These are phyloP conservation scores for Cryptophagus acutangulus DNA, from an alignment of 2,888 invertebrate species.

Conservation along the genomic window DNA sequence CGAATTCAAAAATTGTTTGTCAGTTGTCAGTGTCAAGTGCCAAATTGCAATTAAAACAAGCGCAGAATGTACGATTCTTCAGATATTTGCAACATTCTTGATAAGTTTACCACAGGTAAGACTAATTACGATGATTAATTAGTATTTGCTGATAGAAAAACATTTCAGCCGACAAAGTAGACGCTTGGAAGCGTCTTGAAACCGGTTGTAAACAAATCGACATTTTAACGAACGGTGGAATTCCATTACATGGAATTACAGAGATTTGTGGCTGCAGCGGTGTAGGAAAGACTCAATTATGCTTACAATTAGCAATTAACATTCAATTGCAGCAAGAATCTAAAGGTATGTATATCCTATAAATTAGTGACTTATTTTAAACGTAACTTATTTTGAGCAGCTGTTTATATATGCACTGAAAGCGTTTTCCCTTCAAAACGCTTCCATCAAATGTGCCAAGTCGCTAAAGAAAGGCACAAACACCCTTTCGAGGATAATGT, in stretches of 20 bases:
- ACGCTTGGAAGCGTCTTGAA: slow-evolving; percentile 38
- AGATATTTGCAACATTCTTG: too few species aligned
- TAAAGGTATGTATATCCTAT: slow-evolving; percentile 54
- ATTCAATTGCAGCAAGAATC: slow-evolving; percentile 54
- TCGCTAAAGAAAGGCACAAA: slow-evolving; percentile 32
- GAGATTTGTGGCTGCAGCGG: slow-evolving; percentile 80
- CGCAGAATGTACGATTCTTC: too few species aligned
- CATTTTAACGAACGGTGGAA: slow-evolving; percentile 60
- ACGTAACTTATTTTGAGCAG: slow-evolving; percentile 35
- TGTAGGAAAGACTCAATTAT: slow-evolving; percentile 76
- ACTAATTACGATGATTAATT: too few species aligned
- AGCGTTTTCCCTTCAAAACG: slow-evolving; percentile 69
- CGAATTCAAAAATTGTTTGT: too few species aligned
- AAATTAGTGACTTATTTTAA: slow-evolving; percentile 2
- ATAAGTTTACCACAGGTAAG: too few species aligned
- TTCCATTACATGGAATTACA: slow-evolving; percentile 62
- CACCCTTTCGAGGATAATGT: slow-evolving; percentile 55
- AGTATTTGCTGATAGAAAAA: too few species aligned
- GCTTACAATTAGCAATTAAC: slow-evolving; percentile 64
- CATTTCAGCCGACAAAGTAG: slow-evolving; percentile 28
- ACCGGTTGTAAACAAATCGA: slow-evolving; percentile 61
- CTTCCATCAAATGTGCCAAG: slow-evolving; percentile 53
- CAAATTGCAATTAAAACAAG: too few species aligned
- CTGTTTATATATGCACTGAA: slow-evolving; percentile 74
- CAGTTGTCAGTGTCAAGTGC: too few species aligned